Evolutionary conservation across 2,113 vertebrate genomes (phyloP).

Genomic region (Pseudorectes ferrugineus): DNA sequence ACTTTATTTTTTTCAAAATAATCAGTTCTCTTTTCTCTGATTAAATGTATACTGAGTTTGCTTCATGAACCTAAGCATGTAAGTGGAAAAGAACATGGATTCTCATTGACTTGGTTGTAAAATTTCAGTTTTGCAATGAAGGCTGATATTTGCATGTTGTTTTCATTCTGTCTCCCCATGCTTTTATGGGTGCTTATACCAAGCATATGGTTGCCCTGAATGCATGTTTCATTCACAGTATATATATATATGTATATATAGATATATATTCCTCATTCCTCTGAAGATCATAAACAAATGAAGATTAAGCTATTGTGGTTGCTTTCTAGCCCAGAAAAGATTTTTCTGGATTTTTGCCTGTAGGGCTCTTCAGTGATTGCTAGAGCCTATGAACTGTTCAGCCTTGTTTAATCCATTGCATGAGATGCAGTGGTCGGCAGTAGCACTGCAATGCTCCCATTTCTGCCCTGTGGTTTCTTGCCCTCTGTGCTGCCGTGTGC

Average conservation of each 20-base stretch:
- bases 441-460: background rate
- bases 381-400: background rate
- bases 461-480: background rate
- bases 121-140: background rate
- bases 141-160: background rate
- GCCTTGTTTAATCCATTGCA: background rate
- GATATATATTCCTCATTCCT: background rate
- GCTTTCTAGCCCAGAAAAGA: background rate
- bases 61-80: background rate
- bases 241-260: background rate
- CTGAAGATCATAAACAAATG: background rate
- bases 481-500: background rate
- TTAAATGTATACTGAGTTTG: background rate
- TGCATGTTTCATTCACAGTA: background rate
- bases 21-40: background rate
- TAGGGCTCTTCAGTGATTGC: background rate
- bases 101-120: background rate
- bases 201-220: background rate
- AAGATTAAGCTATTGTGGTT: background rate
- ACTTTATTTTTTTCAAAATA: background rate
- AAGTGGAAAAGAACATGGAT: background rate
- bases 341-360: background rate
- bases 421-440: background rate
- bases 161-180: background rate
- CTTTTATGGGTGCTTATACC: background rate